phyloP scores from a whole-genome alignment of 2,113 vertebrate species.

The Cottus gobio region DNA sequence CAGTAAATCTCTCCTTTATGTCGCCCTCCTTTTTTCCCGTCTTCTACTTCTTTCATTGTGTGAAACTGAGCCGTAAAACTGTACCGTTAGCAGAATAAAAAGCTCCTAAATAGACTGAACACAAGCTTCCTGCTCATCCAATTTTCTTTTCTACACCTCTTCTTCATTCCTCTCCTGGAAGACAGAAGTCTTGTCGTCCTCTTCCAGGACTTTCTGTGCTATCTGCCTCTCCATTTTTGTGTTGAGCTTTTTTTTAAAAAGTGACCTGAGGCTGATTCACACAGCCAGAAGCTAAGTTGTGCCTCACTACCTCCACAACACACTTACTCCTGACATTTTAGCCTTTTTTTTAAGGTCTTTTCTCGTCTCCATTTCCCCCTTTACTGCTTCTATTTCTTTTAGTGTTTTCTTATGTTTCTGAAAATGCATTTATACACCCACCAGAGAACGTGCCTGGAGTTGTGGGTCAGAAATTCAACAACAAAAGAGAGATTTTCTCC shows the following conservation, averaged over 20 bases:
- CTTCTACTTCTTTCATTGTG: neutral
- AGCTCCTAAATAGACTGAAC: neutral
- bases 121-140: neutral
- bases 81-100: neutral
- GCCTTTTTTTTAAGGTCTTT: neutral
- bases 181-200: too few species aligned
- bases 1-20: constrained; percentile 21
- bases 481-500: constrained; percentile 37
- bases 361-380: constrained; percentile 3
- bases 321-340: neutral
- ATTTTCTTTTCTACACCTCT: neutral
- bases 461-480: constrained; percentile 38
- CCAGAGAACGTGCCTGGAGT: constrained; percentile 54
- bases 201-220: constrained; percentile 4
- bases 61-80: constrained; percentile 12
- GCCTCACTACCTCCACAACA: constrained; percentile 6
- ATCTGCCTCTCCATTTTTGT: constrained; percentile 3
- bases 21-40: neutral
- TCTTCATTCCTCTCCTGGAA: neutral
- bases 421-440: constrained; percentile 54
- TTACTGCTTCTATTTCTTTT: constrained; percentile 9
- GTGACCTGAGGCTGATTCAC: neutral
- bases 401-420: constrained; percentile 32
- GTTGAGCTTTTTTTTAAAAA: neutral
- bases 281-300: neutral